Percentiles rank a stretch among this genome's conserved stretches.
These are phyloP conservation scores for Catostomus latipinnis DNA, from an alignment of 2,797 vertebrate species.

Conservation along the genomic window DNA sequence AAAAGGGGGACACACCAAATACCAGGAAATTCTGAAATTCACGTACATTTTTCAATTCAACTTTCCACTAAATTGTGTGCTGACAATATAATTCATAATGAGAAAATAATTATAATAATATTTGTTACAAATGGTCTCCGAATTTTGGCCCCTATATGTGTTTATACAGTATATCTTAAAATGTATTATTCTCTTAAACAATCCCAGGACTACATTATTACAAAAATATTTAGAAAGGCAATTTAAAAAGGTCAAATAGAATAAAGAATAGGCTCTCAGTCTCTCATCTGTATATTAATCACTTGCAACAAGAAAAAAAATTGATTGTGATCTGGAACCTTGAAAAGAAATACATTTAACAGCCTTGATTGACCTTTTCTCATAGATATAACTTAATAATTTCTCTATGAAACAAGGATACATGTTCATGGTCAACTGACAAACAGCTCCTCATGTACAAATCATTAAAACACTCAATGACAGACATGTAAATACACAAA, in stretches of 20 bases:
- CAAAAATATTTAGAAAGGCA: neutral
- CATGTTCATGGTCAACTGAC: no score
- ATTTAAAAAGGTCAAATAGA: neutral
- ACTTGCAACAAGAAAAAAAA: neutral
- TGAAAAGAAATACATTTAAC: no score
- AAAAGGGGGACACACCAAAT: no score
- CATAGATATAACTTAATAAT: no score
- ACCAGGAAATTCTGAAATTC: no score
- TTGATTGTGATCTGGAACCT: no score
- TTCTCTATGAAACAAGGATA: no score
- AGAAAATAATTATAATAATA: no score
- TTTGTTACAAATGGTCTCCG: neutral
- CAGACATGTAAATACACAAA: neutral
- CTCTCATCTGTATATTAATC: neutral
- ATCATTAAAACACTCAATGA: conserved; percentile 34
- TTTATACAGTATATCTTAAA: neutral
- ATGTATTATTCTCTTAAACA: neutral
- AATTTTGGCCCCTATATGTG: neutral
- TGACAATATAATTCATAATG: no score
- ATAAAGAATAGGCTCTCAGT: neutral
- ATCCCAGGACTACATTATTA: neutral
- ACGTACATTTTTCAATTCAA: no score
- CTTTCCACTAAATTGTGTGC: no score
- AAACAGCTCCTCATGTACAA: neutral
- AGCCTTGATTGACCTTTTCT: no score